Base-by-base conservation (phyloP, 2,797 vertebrate genomes). In the Furcifer pardalis region DNA sequence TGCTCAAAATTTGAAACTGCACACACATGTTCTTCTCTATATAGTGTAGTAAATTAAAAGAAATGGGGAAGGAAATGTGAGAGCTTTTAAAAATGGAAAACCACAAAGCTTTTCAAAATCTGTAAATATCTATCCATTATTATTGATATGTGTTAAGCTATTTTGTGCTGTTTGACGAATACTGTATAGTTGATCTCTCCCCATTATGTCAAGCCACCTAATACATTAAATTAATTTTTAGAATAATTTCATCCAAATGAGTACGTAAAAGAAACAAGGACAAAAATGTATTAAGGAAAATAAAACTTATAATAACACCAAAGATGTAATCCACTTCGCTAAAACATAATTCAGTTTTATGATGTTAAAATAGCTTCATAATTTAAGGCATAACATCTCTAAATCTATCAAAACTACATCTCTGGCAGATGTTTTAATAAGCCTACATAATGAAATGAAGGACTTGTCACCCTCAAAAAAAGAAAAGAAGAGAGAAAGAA, bases 291-390 rank as follows among this genome's bases (percentile, higher is more conserved):
- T 90, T 90, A 87, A 94, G 92, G 89, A 73, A 93, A 88, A 88
- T 91, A 76, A 92, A 25, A 81, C 88, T 88, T 89, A 72, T 84
- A 89, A 89, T 75, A 66, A 92, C 92, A 92, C 81, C 25, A 91
- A 91, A 94, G 91, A 91, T 91, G 86, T 62, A 81, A 86, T 10
- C 40, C 44, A 88, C 52, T 59, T 37, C 69, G 85, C 93, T 92
- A 92, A 91, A 94, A 92, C 92, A 79, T 83, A 90, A 87, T 91
- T 94, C 85, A 90, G 40, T 92, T 90, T 94, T 94, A 90, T 89
- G 89, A 88, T 92, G 91, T 93, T 89, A 94, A 95, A 95, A 94
- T 95, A 93, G 89, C 89, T 82, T 79, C 83, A 81, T 92, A 95
- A 94, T 95, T 94, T 94, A 86, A 96, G 95, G 92, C 89, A 95